Base-by-base conservation (phyloP, 1,140 invertebrate genomes). In the Ruditapes philippinarum region DNA sequence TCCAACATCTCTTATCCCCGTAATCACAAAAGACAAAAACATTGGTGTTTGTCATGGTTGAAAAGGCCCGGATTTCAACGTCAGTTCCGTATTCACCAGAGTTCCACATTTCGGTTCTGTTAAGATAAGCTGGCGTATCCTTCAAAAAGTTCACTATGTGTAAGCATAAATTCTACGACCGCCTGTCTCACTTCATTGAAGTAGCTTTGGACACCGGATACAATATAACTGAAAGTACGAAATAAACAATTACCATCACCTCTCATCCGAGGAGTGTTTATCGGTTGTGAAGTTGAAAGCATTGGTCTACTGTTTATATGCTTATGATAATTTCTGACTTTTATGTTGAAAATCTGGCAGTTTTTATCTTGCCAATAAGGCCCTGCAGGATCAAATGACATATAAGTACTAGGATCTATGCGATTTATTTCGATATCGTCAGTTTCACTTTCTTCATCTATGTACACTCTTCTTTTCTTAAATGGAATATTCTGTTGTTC, bases 181-280 rank as follows among this genome's bases (percentile, higher is more conserved):
- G 38, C 49, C 42, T 83, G 19, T n/a, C 80, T 83, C 0, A 83
- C 36, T 28, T 5, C 11, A 4, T 40, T 70, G 36, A 42, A 60
- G 49, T 28, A 36, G 9, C 36, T 70, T 33, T 83, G 80, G 38
- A 68, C 38, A 12, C 80, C 0, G 45, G 25, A 65, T 0, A 83
- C 33, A 14, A 83, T 9, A 38, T 42, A 83, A 42, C 80, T 83
- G 4, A 65, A 68, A 45, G 80, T 45, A 36, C 80, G 36, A 62
- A 83, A 83, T 3, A 83, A 38, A 65, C 57, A 83, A 40, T 83
- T 83, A 11, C 57, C 80, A 42, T 68, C 79, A 31, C 60, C 60
- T 9, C 57, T 62, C 79, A 81, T 81, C 17, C n/a, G 22, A 22
- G 36, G 54, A 5, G 57, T 65, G 4, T 25, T 28, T 62, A 17